A percentile compares a stretch with the other conserved stretches of the same genome.
phyloP scores from a whole-genome alignment of 2,888 invertebrate genomes.

The Meteorus colon region DNA sequence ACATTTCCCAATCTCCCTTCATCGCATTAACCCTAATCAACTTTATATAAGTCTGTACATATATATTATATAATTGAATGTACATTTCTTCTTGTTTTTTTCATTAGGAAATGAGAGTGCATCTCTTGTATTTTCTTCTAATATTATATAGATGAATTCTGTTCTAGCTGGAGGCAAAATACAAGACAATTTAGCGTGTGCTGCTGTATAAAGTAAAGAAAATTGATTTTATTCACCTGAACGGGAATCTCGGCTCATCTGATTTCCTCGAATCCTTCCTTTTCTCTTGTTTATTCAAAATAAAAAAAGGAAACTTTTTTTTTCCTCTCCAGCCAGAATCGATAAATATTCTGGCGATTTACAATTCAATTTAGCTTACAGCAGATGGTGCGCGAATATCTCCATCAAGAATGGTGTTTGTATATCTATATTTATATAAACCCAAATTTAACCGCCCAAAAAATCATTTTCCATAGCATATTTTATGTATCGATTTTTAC shows the following conservation, averaged over 20 bases:
- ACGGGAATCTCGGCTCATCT: not conserved
- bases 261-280: not conserved
- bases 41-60: not conserved
- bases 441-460: slow-evolving; percentile 7
- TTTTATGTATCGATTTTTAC: slow-evolving; percentile 16
- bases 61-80: not conserved
- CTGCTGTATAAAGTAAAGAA: not conserved
- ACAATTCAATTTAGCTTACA: not conserved
- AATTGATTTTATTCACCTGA: slow-evolving; percentile 1
- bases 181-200: not conserved
- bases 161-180: not conserved
- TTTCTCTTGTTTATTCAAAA: no score
- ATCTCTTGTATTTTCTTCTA: not conserved
- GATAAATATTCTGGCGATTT: not conserved
- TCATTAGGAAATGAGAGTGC: not conserved
- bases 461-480: slow-evolving; percentile 12
- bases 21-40: not conserved
- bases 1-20: not conserved
- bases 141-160: not conserved
- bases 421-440: not conserved
- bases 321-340: not conserved
- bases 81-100: no score
- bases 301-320: not conserved
- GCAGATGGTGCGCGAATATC: slow-evolving; percentile 10
- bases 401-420: not conserved